A percentile compares a stretch with the other conserved stretches of the same genome.
These are phyloP conservation scores for Onthophagus taurus DNA, from an alignment of 1,140 invertebrate genomes.

Conservation along the genomic window DNA sequence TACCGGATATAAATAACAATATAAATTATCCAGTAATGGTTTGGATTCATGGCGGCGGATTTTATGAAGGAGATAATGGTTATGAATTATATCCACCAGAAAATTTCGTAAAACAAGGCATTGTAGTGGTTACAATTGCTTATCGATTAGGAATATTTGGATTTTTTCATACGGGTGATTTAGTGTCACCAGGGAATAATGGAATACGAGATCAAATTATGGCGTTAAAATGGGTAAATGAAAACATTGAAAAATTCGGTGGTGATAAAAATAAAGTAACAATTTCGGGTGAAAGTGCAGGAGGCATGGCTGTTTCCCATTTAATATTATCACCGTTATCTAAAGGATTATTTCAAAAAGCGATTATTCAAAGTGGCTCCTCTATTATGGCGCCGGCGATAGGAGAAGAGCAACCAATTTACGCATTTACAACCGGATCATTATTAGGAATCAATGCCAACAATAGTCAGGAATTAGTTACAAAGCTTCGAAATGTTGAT, in stretches of 20 bases:
- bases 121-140: neutral
- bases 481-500: neutral
- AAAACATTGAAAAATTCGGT: neutral
- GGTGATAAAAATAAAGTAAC: neutral
- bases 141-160: constrained; percentile 5
- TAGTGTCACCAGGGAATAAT: neutral
- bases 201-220: neutral
- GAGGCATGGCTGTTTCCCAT: neutral
- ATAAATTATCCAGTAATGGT: constrained; percentile 7
- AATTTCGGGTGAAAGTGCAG: neutral
- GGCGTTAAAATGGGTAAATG: too few relatives aligned
- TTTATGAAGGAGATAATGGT: neutral
- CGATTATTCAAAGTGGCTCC: neutral
- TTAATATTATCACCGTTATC: neutral
- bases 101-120: neutral
- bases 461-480: too few relatives aligned
- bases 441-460: neutral
- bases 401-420: neutral
- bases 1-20: too few relatives aligned
- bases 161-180: neutral
- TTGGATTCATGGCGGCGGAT: constrained; percentile 2
- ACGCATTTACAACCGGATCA: neutral
- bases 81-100: neutral
- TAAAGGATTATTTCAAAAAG: neutral
- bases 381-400: neutral